These are phyloP conservation scores for Florisuga fusca DNA, from an alignment of 2,797 vertebrate species.

Conservation along the genomic window DNA sequence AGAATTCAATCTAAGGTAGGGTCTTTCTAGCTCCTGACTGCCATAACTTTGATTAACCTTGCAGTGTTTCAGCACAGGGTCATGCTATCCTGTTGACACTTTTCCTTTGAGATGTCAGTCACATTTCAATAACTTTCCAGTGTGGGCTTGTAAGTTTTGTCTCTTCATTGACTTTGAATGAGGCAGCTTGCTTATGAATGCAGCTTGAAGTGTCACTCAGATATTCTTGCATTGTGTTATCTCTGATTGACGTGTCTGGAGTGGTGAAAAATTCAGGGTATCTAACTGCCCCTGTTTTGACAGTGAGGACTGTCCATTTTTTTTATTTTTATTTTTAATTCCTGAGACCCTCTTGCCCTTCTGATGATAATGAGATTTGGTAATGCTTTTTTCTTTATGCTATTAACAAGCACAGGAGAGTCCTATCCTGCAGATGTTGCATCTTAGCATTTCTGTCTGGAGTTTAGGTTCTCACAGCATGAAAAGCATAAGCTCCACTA, in stretches of 20 bases:
- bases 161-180: constrained; percentile 82
- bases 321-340: constrained; percentile 37
- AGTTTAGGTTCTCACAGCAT: constrained; percentile 60
- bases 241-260: constrained; percentile 77
- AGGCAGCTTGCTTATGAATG: constrained; percentile 80
- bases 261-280: constrained; percentile 61
- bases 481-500: constrained; percentile 52
- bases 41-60: constrained; percentile 82
- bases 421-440: constrained; percentile 6
- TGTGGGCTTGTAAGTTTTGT: constrained; percentile 78
- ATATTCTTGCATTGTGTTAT: constrained; percentile 75
- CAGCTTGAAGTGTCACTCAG: constrained; percentile 80
- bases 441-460: constrained; percentile 19
- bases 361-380: constrained; percentile 10
- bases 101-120: constrained; percentile 82
- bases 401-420: neutral
- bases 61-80: constrained; percentile 78
- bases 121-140: constrained; percentile 85
- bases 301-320: neutral
- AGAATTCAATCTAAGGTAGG: constrained; percentile 64
- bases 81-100: constrained; percentile 73
- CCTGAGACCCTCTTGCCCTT: neutral
- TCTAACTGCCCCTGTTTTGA: constrained; percentile 61
- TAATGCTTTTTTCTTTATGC: neutral
- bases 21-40: constrained; percentile 60